A percentile compares a stretch with the other conserved stretches of the same genome.
These are phyloP conservation scores for Sympetrum striolatum DNA, from an alignment of 2,888 invertebrate species.

Conservation along the genomic window DNA sequence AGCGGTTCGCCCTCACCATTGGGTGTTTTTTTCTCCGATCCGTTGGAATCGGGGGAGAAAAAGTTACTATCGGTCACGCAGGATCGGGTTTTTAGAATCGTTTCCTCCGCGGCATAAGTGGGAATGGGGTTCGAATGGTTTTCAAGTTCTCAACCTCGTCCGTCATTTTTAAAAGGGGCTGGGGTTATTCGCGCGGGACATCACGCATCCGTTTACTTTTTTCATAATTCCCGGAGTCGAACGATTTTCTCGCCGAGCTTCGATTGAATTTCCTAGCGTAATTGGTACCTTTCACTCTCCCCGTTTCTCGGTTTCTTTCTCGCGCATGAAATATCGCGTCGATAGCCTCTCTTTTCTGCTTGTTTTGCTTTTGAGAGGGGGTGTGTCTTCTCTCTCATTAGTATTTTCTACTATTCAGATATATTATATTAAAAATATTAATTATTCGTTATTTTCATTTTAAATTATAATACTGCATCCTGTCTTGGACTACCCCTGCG, in stretches of 20 bases:
- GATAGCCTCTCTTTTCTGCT: neutral
- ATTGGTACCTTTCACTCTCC: conserved; percentile 18
- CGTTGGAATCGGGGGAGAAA: neutral
- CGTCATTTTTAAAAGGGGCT: neutral
- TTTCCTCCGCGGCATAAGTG: neutral
- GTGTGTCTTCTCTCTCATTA: neutral
- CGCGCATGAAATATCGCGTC: neutral
- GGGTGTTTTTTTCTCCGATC: neutral
- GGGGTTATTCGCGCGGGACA: neutral
- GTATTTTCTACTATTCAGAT: too few species aligned
- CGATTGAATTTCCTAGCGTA: conserved; percentile 2
- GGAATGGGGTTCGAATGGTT: neutral
- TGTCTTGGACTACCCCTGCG: too few species aligned
- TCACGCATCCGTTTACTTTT: neutral
- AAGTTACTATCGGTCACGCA: neutral
- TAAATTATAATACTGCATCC: too few species aligned
- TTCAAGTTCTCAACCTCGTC: neutral
- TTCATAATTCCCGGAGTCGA: neutral
- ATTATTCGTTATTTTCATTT: too few species aligned
- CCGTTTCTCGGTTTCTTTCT: conserved; percentile 4
- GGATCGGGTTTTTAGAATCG: neutral
- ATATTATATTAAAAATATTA: too few species aligned
- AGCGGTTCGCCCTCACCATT: neutral
- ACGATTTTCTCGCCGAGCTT: neutral
- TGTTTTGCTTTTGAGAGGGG: neutral